phyloP scores from a whole-genome alignment of 2,113 vertebrate genomes.

The Melanerpes aurifrons region DNA sequence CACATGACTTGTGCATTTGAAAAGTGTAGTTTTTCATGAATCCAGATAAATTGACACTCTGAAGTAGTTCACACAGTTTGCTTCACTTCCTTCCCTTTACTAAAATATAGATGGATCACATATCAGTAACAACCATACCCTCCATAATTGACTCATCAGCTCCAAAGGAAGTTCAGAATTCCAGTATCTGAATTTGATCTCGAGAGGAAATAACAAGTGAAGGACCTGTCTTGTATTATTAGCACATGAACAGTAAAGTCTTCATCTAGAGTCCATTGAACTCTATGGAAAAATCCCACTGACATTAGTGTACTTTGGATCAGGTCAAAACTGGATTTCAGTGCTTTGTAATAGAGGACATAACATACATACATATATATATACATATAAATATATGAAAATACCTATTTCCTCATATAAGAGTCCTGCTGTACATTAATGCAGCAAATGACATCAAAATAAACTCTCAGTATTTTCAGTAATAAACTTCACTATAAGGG shows the following conservation, averaged over 20 bases:
- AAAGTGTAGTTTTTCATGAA: not conserved
- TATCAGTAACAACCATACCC: slow-evolving; percentile 37
- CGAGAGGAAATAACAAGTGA: slow-evolving; percentile 64
- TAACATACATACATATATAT: not conserved
- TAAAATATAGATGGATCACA: slow-evolving; percentile 42
- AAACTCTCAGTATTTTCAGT: not conserved
- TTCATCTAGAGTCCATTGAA: not conserved
- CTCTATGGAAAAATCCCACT: not conserved
- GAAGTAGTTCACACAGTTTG: not conserved
- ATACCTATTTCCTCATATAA: not conserved
- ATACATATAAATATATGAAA: not conserved
- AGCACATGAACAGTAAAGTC: slow-evolving; percentile 28
- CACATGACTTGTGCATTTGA: not conserved
- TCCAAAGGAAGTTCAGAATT: slow-evolving; percentile 65
- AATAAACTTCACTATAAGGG: not conserved
- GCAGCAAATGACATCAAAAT: not conserved
- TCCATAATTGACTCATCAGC: slow-evolving; percentile 30
- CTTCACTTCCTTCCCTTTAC: slow-evolving; percentile 50
- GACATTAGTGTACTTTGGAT: not conserved
- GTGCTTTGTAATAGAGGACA: not conserved
- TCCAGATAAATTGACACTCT: not conserved
- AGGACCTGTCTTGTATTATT: slow-evolving; percentile 55
- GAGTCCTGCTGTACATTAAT: not conserved
- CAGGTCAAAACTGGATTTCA: not conserved
- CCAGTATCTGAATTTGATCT: slow-evolving; percentile 61